Evolutionary conservation across 2,113 vertebrate species (phyloP), one percentile per base, ranked within the genome.

Genomic region (Chelonoidis abingdonii): DNA sequence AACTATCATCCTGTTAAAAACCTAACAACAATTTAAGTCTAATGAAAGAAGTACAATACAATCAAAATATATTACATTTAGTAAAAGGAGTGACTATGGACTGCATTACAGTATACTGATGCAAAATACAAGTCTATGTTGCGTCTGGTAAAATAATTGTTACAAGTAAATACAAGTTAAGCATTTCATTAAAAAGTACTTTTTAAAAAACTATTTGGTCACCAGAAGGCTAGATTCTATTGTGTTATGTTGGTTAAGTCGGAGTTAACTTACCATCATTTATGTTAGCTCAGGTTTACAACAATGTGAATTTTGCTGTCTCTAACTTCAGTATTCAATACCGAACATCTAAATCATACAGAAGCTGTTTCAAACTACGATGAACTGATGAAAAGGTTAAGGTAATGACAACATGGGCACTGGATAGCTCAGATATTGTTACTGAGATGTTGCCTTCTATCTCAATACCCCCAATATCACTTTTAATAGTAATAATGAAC

Each of bases 341-440:
- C 9, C 22, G 44, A 25, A 75, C n/a, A 41, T 76, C 38, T 41
- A 38, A 75, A 41, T 76, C 38, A 44, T 10, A 41, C 21, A 41
- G 21, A 76, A 76, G 10, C 38, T 44, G 5, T 76, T 24, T 76
- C 44, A 44, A 52, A 84, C 38, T 3, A 1, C 78, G 88, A 9
- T 1, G 2, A 92, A 85, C 62, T 0, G 0, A 75, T 79, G 47
- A 14, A 69, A 25, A 13, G 44, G 81, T 2, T 22, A n/a, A 87
- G 86, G 4, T 8, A 8, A 50, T 56, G 5, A 47, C 10, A 17
- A 79, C 25, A n/a, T 24, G 24, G 2, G 14, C 25, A 81, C 0
- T 0, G 0, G 29, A 86, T 80, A 59, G 10, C 52, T 80, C 3
- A 0, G 22, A 57, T 49, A 87, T 10, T n/a, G 41, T 29, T n/a